These are phyloP conservation scores for Eumacrocentrus americanus DNA, from an alignment of 2,888 invertebrate species.

Conservation along the genomic window DNA sequence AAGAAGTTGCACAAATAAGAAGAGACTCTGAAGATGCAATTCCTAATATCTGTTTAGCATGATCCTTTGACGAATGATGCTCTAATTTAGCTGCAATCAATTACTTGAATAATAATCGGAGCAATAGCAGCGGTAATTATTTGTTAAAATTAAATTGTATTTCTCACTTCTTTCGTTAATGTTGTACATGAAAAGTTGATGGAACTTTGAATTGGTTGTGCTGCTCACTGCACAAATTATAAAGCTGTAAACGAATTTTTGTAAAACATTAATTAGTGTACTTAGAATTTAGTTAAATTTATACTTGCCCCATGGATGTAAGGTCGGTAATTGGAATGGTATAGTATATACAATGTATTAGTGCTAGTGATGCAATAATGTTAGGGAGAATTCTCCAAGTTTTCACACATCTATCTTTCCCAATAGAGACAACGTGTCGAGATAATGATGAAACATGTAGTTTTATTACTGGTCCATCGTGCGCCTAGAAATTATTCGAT, in stretches of 20 bases:
- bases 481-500: constrained; percentile 34
- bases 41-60: constrained; percentile 35
- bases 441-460: constrained; percentile 32
- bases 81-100: constrained; percentile 35
- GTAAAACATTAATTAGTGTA: background rate
- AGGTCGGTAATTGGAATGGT: constrained; percentile 37
- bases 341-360: constrained; percentile 39
- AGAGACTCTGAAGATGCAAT: constrained; percentile 39
- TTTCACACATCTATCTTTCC: constrained; percentile 43
- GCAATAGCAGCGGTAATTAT: background rate
- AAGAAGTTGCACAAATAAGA: constrained; percentile 43
- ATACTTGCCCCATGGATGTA: constrained; percentile 38
- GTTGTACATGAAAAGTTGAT: constrained; percentile 44
- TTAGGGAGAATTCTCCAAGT: constrained; percentile 45
- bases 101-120: no score
- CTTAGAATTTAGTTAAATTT: background rate
- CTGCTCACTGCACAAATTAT: constrained; percentile 40
- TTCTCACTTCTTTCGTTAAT: constrained; percentile 36
- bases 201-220: constrained; percentile 23
- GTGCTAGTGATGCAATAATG: constrained; percentile 34
- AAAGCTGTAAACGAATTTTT: constrained; percentile 26
- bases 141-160: background rate
- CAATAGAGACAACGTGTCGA: constrained; percentile 38
- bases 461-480: constrained; percentile 38
- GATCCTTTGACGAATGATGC: constrained; percentile 42